Percentiles rank a stretch among this genome's conserved stretches.
Evolutionary conservation across 2,888 invertebrate genomes (phyloP).

Genomic region (Lepidochrysops patricia): DNA sequence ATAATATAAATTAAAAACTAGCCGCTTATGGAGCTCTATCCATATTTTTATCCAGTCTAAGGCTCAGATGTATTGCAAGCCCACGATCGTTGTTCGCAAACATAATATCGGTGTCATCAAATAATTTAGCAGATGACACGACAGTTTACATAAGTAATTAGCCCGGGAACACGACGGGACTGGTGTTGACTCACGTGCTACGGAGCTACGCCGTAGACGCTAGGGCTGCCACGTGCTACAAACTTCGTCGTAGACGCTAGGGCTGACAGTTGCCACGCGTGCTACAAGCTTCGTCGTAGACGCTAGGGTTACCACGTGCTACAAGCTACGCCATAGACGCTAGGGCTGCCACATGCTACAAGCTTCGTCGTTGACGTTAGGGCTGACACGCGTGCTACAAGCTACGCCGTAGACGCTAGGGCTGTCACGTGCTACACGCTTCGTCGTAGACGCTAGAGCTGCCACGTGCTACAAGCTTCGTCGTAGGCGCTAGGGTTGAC

Average conservation of each 20-base stretch:
- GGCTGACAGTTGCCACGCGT: slow-evolving; percentile 49
- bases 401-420: slow-evolving; percentile 42
- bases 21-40: too few relatives aligned
- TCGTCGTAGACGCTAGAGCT: too few relatives aligned
- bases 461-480: slow-evolving; percentile 59
- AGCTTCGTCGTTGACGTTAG: slow-evolving; percentile 46
- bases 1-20: too few relatives aligned
- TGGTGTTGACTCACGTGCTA: slow-evolving; percentile 61
- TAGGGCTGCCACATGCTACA: slow-evolving; percentile 46
- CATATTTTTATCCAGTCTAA: too few relatives aligned
- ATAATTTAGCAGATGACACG: slow-evolving; percentile 41
- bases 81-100: slow-evolving; percentile 1
- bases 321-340: slow-evolving; percentile 41
- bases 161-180: slow-evolving; percentile 34
- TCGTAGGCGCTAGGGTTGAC: slow-evolving; percentile 37
- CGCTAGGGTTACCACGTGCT: slow-evolving; percentile 25
- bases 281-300: slow-evolving; percentile 57
- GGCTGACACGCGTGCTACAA: slow-evolving; percentile 11
- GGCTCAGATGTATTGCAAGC: too few relatives aligned
- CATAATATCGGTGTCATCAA: slow-evolving; percentile 24
- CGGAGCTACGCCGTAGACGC: slow-evolving; percentile 46
- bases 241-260: slow-evolving; percentile 43
- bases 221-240: slow-evolving; percentile 25
- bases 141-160: slow-evolving; percentile 70
- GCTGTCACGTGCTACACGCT: slow-evolving; percentile 27